Percentiles rank a stretch among this genome's conserved stretches.
phyloP scores from a whole-genome alignment of 2,113 vertebrate species.

The Tor tambroides region DNA sequence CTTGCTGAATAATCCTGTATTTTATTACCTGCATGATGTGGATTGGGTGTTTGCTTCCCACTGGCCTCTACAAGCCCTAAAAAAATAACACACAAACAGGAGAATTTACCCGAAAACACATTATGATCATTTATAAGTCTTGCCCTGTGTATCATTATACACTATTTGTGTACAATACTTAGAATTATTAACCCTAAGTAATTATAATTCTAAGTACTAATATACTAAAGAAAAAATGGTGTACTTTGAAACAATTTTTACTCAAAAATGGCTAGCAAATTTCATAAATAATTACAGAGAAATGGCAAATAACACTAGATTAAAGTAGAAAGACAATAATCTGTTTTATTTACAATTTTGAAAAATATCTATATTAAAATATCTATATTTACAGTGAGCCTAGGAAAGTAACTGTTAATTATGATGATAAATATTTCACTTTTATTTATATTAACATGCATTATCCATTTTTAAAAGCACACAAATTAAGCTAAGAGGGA shows the following conservation, averaged over 20 bases:
- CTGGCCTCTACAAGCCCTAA: neutral
- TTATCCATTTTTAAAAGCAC: neutral
- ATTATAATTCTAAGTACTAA: neutral
- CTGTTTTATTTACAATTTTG: no score
- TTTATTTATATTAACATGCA: neutral
- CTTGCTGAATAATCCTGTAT: neutral
- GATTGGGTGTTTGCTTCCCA: constrained; percentile 15
- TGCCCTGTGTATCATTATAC: neutral
- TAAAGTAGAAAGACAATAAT: no score
- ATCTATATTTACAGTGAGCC: no score
- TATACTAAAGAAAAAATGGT: neutral
- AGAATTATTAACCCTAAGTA: neutral
- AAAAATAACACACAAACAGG: neutral
- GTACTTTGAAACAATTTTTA: no score
- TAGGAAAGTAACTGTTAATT: neutral
- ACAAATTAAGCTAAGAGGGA: neutral
- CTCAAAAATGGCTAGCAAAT: no score
- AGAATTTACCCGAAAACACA: neutral
- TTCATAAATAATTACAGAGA: neutral
- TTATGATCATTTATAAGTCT: neutral
- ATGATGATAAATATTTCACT: neutral
- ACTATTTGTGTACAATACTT: neutral
- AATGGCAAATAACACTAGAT: neutral
- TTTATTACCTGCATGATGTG: neutral
- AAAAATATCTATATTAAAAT: no score